phyloP scores from a whole-genome alignment of 2,113 vertebrate species.

The Megaleporinus macrocephalus region DNA sequence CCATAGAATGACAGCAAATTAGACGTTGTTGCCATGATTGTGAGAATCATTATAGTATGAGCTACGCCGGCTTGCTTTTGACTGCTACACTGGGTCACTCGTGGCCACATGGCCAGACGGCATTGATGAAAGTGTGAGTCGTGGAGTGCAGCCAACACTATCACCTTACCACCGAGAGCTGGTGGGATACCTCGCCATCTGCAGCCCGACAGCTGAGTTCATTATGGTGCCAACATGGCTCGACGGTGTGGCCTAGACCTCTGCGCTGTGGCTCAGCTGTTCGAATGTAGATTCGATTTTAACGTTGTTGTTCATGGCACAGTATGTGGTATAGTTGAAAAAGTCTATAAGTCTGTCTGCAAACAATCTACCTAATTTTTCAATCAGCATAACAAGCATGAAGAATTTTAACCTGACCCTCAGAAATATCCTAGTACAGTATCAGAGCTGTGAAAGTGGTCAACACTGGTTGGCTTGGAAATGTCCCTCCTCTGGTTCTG shows the following conservation, averaged over 20 bases:
- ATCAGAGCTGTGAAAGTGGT: too few relatives aligned
- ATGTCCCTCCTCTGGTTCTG: too few relatives aligned
- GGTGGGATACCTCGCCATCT: not conserved
- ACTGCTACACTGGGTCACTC: not conserved
- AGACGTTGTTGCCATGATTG: too few relatives aligned
- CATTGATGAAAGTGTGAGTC: not conserved
- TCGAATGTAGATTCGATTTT: not conserved
- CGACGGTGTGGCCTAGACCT: not conserved
- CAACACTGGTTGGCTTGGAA: too few relatives aligned
- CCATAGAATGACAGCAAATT: too few relatives aligned
- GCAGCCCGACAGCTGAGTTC: not conserved
- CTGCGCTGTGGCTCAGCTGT: not conserved
- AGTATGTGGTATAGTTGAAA: not conserved
- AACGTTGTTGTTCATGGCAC: not conserved
- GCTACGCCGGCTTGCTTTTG: not conserved
- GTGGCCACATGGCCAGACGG: not conserved
- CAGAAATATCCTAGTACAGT: too few relatives aligned
- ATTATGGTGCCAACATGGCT: not conserved
- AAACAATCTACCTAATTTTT: not conserved
- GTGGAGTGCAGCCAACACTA: not conserved
- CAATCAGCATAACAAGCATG: too few relatives aligned
- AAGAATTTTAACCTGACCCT: too few relatives aligned
- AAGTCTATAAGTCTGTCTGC: too few relatives aligned
- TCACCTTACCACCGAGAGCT: conserved; percentile 11
- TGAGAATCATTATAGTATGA: not conserved